Percentiles rank a stretch among this genome's conserved stretches.
These are phyloP conservation scores for Phylloscopus trochiloides DNA, from an alignment of 2,113 vertebrate genomes.

Conservation along the genomic window DNA sequence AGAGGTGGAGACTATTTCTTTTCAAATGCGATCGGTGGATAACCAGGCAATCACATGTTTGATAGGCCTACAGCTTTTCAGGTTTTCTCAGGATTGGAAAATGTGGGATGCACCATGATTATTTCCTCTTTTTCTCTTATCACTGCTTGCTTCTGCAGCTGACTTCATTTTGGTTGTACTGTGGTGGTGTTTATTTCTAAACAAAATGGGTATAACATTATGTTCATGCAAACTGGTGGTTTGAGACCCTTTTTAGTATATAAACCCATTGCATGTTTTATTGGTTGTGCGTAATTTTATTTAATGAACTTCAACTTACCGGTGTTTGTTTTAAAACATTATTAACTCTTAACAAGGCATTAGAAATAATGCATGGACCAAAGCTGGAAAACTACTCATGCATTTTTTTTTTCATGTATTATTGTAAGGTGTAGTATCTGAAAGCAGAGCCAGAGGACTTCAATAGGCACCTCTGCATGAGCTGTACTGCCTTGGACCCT, in stretches of 20 bases:
- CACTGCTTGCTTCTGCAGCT: background rate
- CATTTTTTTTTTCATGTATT: background rate
- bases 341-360: background rate
- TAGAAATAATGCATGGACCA: background rate
- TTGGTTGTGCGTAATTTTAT: background rate
- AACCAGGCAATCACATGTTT: background rate
- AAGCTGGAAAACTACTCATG: background rate
- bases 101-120: background rate
- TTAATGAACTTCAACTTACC: background rate
- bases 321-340: background rate
- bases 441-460: background rate
- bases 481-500: background rate
- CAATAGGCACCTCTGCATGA: background rate
- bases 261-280: background rate
- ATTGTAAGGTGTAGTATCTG: background rate
- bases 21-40: background rate
- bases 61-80: background rate
- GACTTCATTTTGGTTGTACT: background rate
- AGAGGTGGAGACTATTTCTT: background rate
- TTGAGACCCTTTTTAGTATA: background rate
- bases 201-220: background rate
- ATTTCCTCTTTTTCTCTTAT: background rate
- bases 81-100: background rate
- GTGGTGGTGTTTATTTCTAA: background rate
- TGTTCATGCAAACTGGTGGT: background rate